These are phyloP conservation scores for Nematostella vectensis DNA, from an alignment of 92 coral and sea anemone species.

Conservation along the genomic window DNA sequence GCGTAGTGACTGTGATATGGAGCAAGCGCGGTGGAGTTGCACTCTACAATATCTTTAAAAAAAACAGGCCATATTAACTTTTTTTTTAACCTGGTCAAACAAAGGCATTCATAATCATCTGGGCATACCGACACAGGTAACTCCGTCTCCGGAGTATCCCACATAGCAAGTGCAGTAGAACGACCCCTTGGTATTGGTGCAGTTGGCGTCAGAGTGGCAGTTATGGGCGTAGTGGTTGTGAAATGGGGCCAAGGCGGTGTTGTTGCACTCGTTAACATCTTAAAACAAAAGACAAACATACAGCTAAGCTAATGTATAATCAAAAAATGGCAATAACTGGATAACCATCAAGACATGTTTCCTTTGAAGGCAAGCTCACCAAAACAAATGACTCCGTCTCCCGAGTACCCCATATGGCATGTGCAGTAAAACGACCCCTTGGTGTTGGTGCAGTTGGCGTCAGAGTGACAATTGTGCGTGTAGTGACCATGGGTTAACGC, in stretches of 20 bases:
- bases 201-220: slow-evolving; percentile 68
- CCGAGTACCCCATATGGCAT: slow-evolving; percentile 61
- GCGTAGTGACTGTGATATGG: slow-evolving; percentile 33
- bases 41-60: slow-evolving; percentile 1
- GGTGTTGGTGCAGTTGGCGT: slow-evolving; percentile 63
- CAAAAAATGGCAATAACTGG: too few relatives aligned
- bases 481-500: slow-evolving; percentile 9
- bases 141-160: slow-evolving; percentile 67
- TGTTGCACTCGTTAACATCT: slow-evolving; percentile 50
- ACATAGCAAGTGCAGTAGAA: slow-evolving; percentile 76
- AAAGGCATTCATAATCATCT: background rate
- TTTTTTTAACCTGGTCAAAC: background rate
- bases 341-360: too few relatives aligned
- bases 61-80: too few relatives aligned
- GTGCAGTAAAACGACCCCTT: slow-evolving; percentile 76
- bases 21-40: slow-evolving; percentile 20
- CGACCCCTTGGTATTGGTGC: slow-evolving; percentile 75
- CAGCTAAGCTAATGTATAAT: too few relatives aligned
- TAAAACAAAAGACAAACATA: slow-evolving; percentile 43
- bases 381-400: slow-evolving; percentile 55
- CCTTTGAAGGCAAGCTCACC: too few relatives aligned
- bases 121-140: slow-evolving; percentile 44
- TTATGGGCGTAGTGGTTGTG: slow-evolving; percentile 54
- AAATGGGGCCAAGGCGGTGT: slow-evolving; percentile 22
- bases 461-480: slow-evolving; percentile 45